Evolutionary conservation across 64 coral and sea anemone genomes (phyloP).

Genomic region (Exaiptasia diaphana): DNA sequence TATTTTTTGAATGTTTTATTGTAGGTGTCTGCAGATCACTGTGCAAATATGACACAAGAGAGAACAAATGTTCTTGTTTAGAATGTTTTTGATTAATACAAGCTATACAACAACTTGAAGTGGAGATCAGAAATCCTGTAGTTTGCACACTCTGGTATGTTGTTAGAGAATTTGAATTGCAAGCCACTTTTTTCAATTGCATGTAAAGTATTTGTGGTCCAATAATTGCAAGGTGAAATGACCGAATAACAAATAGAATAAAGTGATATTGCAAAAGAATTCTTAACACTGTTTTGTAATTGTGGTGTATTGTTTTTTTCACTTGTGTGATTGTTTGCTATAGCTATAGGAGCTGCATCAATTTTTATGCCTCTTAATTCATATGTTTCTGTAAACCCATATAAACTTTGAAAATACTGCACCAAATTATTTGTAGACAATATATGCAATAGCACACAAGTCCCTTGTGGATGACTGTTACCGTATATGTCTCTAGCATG

Average conservation of each 20-base stretch:
- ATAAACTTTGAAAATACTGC: slow-evolving; percentile 51
- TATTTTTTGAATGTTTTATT: slow-evolving; percentile 31
- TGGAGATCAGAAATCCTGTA: neutral
- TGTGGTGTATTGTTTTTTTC: neutral
- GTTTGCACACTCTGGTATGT: neutral
- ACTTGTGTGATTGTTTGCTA: neutral
- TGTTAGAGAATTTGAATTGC: neutral
- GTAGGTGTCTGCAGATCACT: neutral
- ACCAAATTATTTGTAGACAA: slow-evolving; percentile 42
- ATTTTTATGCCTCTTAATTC: slow-evolving; percentile 57
- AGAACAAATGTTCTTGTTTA: neutral
- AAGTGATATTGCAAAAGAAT: slow-evolving; percentile 26
- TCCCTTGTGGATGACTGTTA: slow-evolving; percentile 45
- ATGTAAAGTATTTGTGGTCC: slow-evolving; percentile 37
- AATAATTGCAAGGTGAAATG: slow-evolving; percentile 43
- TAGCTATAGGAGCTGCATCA: neutral
- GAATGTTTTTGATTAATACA: neutral
- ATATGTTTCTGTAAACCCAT: slow-evolving; percentile 10
- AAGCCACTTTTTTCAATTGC: slow-evolving; percentile 19
- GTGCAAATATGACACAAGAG: slow-evolving; percentile 7
- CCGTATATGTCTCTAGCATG: slow-evolving; percentile 58
- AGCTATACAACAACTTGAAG: neutral
- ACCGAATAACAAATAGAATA: slow-evolving; percentile 44
- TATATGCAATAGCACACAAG: slow-evolving; percentile 53
- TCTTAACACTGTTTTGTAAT: neutral